These are phyloP conservation scores for Scopus umbretta DNA, from an alignment of 2,113 vertebrate species.

Conservation along the genomic window DNA sequence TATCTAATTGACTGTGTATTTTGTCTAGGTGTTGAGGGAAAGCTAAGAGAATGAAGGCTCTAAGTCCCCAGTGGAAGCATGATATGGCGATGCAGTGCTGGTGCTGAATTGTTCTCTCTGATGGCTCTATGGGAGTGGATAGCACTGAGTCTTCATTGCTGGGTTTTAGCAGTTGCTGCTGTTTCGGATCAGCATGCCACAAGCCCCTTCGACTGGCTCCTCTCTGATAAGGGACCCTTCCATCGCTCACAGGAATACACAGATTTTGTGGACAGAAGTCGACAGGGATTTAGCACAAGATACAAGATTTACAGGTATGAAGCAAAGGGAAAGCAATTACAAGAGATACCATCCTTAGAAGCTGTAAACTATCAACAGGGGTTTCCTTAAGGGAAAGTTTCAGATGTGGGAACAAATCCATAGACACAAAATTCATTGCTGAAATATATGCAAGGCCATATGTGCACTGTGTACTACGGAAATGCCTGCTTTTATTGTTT, in stretches of 20 bases:
- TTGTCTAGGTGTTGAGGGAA: constrained; percentile 81
- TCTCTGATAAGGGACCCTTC: constrained; percentile 98
- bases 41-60: constrained; percentile 89
- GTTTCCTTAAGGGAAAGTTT: constrained; percentile 37
- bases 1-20: constrained; percentile 69
- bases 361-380: neutral
- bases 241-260: constrained; percentile 97
- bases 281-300: constrained; percentile 96
- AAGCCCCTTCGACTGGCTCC: constrained; percentile 97
- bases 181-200: constrained; percentile 88
- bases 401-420: constrained; percentile 12
- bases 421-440: neutral
- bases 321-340: constrained; percentile 52
- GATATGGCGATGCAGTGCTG: constrained; percentile 84
- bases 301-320: constrained; percentile 99
- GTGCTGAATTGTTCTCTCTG: constrained; percentile 89
- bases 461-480: neutral
- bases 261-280: constrained; percentile 95
- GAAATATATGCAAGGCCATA: neutral
- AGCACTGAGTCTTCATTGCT: constrained; percentile 95
- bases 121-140: constrained; percentile 98
- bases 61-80: constrained; percentile 85
- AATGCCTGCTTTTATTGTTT: constrained; percentile 20
- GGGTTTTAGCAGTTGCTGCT: constrained; percentile 84
- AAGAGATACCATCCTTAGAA: neutral